Conservation (phyloP, 1,140 invertebrate species). For the Bemisia tabaci region DNA sequence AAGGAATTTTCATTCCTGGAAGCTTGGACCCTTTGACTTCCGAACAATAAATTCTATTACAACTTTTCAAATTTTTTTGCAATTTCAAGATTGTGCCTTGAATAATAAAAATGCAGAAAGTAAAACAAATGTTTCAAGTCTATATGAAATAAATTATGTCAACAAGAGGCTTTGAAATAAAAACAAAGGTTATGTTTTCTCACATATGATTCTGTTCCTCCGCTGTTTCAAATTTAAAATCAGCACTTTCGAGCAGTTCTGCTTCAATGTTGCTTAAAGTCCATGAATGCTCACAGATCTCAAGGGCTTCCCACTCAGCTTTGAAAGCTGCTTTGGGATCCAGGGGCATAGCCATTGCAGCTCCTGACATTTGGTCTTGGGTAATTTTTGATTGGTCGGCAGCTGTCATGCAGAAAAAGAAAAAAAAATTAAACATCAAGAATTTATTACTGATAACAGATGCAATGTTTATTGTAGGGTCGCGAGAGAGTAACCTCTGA, state of each 20-base stretch:
- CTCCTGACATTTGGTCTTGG: constrained; percentile 96
- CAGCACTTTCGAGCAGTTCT: constrained; percentile 6
- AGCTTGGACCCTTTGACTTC: too few species aligned
- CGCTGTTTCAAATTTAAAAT: background rate
- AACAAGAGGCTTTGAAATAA: too few species aligned
- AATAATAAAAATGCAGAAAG: too few species aligned
- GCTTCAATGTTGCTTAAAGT: constrained; percentile 38
- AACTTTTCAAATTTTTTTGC: too few species aligned
- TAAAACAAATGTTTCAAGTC: too few species aligned
- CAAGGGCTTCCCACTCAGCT: constrained; percentile 97
- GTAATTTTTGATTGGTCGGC: constrained; percentile 93
- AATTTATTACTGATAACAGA: constrained; percentile 1
- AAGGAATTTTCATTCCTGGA: too few species aligned
- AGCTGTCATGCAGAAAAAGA: constrained; percentile 35
- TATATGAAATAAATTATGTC: too few species aligned
- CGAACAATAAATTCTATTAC: too few species aligned
- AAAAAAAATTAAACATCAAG: constrained; percentile 12
- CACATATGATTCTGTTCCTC: background rate
- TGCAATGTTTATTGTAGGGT: too few species aligned
- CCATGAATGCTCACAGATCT: constrained; percentile 90
- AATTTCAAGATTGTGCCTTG: too few species aligned
- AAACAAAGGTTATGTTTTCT: too few species aligned
- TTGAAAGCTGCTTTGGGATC: constrained; percentile 98
- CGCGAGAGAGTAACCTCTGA: too few species aligned
- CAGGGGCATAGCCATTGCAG: constrained; percentile 90